A percentile compares a stretch with the other conserved stretches of the same genome.
Conservation (phyloP, 1,140 invertebrate genomes). For the Drosophila hydei region DNA sequence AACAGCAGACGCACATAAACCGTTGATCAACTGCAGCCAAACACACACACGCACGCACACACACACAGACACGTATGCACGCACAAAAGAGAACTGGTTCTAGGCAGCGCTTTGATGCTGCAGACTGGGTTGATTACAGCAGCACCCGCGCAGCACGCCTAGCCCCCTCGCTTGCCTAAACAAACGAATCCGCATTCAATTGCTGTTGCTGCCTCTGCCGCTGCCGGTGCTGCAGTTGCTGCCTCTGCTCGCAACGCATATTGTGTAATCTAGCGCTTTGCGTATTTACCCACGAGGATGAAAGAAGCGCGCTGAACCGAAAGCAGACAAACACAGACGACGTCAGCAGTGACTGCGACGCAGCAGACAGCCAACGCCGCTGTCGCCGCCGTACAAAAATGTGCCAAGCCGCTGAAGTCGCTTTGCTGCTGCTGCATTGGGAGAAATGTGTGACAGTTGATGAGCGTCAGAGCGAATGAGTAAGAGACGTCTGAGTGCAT, state of each 20-base stretch:
- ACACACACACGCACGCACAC: background rate
- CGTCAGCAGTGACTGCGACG: constrained; percentile 27
- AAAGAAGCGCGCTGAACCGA: constrained; percentile 78
- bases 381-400: constrained; percentile 56
- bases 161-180: background rate
- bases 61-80: background rate
- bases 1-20: constrained; percentile 29
- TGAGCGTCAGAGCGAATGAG: constrained; percentile 75
- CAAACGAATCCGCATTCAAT: constrained; percentile 31
- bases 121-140: constrained; percentile 27
- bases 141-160: background rate
- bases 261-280: constrained; percentile 80
- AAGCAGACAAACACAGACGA: constrained; percentile 72
- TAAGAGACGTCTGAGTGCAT: constrained; percentile 54
- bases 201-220: constrained; percentile 10
- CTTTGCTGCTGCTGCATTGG: constrained; percentile 54
- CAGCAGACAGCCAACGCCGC: constrained; percentile 42
- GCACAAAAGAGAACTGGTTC: constrained; percentile 41
- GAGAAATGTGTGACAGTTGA: constrained; percentile 83
- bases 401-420: constrained; percentile 63
- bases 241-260: constrained; percentile 23
- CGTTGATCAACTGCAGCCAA: constrained; percentile 37
- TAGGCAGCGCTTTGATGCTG: constrained; percentile 38
- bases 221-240: background rate
- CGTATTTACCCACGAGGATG: constrained; percentile 81